These are phyloP conservation scores for Pseudococcus longispinus DNA, from an alignment of 2,888 invertebrate genomes.

Conservation along the genomic window DNA sequence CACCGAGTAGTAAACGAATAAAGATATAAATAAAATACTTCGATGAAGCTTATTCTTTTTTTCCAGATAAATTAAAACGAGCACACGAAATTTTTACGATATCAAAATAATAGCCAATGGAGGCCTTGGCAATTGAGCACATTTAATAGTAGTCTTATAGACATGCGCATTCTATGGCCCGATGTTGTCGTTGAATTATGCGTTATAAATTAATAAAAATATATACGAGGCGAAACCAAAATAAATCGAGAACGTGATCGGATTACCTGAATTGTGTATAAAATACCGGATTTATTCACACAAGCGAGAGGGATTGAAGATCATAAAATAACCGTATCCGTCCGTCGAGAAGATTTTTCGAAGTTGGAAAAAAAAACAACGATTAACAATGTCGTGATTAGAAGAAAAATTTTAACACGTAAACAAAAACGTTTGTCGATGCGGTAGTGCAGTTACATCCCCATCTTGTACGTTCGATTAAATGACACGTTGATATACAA, in stretches of 20 bases:
- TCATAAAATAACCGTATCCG: background rate
- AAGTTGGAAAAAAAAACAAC: background rate
- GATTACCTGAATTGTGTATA: constrained; percentile 40
- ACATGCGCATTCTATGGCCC: background rate
- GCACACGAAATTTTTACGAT: constrained; percentile 48
- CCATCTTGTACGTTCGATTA: constrained; percentile 25
- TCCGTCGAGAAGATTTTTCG: background rate
- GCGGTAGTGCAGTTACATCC: background rate
- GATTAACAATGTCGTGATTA: constrained; percentile 22
- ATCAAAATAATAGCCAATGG: constrained; percentile 15
- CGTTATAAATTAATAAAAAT: constrained; percentile 56
- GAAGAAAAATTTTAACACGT: constrained; percentile 27
- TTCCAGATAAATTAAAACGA: constrained; percentile 12
- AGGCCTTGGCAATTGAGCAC: background rate
- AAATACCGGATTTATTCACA: constrained; percentile 37
- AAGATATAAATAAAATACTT: constrained; percentile 53
- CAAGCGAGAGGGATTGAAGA: background rate
- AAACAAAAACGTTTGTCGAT: constrained; percentile 13
- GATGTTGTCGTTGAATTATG: constrained; percentile 49
- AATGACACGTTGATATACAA: constrained; percentile 54
- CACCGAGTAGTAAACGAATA: constrained; percentile 52
- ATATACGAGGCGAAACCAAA: constrained; percentile 32
- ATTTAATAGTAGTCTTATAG: background rate
- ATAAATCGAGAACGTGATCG: constrained; percentile 46
- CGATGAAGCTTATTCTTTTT: constrained; percentile 8